phyloP scores from a whole-genome alignment of 2,113 vertebrate genomes.

The Phycodurus eques region DNA sequence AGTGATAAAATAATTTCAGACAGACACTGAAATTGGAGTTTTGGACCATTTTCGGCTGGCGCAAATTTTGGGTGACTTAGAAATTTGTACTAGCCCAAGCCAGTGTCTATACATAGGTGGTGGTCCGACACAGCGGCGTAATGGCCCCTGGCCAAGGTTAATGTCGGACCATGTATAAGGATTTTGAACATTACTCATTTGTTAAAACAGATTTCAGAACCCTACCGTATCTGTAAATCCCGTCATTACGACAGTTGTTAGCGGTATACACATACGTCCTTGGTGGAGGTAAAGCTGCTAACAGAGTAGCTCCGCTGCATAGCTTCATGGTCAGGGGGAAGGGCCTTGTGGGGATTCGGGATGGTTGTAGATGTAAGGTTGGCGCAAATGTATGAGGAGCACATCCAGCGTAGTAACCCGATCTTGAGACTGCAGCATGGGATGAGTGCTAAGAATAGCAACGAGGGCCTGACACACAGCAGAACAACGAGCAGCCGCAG shows the following conservation, averaged over 20 bases:
- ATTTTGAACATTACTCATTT: not conserved
- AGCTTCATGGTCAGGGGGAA: constrained; percentile 24
- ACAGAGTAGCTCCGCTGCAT: constrained; percentile 13
- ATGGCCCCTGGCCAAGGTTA: too few species aligned
- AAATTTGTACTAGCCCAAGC: too few species aligned
- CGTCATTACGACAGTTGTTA: not conserved
- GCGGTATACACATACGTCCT: not conserved
- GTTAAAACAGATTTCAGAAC: not conserved
- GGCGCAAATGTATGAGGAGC: constrained; percentile 34
- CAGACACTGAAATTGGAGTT: too few species aligned
- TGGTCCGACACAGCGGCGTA: too few species aligned
- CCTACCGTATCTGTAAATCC: not conserved
- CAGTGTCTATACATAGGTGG: too few species aligned
- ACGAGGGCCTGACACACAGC: constrained; percentile 51
- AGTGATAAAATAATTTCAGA: too few species aligned
- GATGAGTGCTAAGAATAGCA: constrained; percentile 67
- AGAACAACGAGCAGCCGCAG: constrained; percentile 32
- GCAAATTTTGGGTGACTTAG: too few species aligned
- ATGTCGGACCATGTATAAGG: not conserved
- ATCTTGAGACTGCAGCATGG: constrained; percentile 68
- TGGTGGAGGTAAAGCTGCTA: not conserved
- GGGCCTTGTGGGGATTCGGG: not conserved
- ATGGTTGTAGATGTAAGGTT: constrained; percentile 10
- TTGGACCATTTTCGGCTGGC: too few species aligned
- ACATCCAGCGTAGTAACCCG: constrained; percentile 60